phyloP scores from a whole-genome alignment of 2,113 vertebrate species.

The Dipodomys merriami region DNA sequence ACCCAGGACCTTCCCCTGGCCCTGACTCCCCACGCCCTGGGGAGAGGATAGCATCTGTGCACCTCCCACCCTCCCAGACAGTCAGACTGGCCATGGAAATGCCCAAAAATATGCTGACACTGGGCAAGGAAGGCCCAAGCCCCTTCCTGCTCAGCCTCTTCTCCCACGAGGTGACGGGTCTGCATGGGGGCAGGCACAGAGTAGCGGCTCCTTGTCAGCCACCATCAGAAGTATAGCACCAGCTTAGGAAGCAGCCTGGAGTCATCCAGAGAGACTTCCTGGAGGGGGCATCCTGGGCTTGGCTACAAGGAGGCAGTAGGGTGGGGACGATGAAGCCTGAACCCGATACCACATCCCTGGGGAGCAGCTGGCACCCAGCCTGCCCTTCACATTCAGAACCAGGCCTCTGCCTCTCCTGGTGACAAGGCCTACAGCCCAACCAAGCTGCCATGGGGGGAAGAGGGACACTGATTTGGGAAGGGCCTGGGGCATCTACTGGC shows the following conservation, averaged over 20 bases:
- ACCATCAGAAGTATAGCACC: accelerated
- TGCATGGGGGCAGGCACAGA: too few species aligned
- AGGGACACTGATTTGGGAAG: accelerated
- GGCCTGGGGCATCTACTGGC: neutral
- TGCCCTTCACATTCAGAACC: accelerated
- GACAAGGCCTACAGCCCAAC: neutral
- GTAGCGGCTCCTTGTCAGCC: too few species aligned
- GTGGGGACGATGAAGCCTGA: accelerated
- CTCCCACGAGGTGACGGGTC: too few species aligned
- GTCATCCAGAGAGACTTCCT: neutral
- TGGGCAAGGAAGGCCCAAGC: neutral
- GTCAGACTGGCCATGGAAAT: neutral
- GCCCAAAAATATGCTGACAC: neutral
- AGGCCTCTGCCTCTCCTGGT: neutral
- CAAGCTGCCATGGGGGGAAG: neutral
- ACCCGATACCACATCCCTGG: accelerated
- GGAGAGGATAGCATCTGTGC: neutral
- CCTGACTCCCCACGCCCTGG: too few species aligned
- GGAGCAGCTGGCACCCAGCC: accelerated
- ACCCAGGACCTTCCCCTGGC: neutral
- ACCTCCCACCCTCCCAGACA: neutral
- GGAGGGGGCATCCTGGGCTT: neutral
- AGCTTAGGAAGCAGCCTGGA: neutral
- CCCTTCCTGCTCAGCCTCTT: neutral
- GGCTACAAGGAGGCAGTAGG: neutral